Evolutionary conservation across 2,113 vertebrate genomes (phyloP), one percentile per base, ranked within the genome.

Genomic region (Microcebus ravelobensis): DNA sequence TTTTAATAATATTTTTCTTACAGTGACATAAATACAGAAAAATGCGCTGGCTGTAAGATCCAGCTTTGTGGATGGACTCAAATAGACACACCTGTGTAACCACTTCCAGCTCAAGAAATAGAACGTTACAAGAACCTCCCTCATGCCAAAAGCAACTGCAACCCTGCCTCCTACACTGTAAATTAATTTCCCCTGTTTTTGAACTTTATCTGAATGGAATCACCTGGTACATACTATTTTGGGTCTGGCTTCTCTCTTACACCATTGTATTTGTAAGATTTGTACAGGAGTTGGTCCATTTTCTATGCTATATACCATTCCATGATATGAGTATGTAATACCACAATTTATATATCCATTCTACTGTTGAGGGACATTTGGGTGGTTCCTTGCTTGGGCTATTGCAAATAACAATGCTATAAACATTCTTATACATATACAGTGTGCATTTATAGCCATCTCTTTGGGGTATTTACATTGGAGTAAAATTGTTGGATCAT

Each of bases 1-100:
- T 59, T 80, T 88, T 74, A 91, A 65, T 76, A 79, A 71, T 45
- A 67, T 91, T 96, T 94, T 87, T 87, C 67, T 84, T 94, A 50
- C n/a, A 80, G 18, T 88, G 73, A 18, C 39, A 39, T 80, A 39
- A 73, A 20, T 18, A 90, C 34, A 94, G 76, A 57, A 48, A 73
- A 73, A 59, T 65, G 13, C 31, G 14, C 76, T 50, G 74, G n/a
- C 36, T 14, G 14, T 45, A 63, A 67, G 36, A n/a, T 10, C 29
- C 6, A 82, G 65, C 61, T 92, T 20, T 82, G 39, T 13, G 25
- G 67, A 52, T 73, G 63, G n/a, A 31, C 20, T 55, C 27, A 6
- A 20, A n/a, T n/a, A 55, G 42, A 84, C 52, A 61, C 21, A 76
- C 36, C 80, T 50, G 27, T 61, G 39, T 63, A 74, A 90, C n/a